Evolutionary conservation across 1,140 invertebrate genomes (phyloP), one percentile per base, ranked within the genome.

Genomic region (Tribolium madens): DNA sequence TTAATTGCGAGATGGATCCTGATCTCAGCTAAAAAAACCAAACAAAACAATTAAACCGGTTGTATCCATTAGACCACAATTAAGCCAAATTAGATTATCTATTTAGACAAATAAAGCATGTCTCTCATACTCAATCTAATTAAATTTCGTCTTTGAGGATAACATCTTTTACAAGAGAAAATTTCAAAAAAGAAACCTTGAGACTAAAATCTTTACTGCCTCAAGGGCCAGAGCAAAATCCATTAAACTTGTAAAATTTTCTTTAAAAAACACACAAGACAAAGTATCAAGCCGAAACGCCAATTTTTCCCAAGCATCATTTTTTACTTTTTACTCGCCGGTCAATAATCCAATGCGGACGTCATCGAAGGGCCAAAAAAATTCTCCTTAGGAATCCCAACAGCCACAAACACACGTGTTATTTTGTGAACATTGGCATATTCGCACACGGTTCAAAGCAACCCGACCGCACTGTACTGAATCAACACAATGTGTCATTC

Each of bases 401-500:
- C 31, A 64, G 7, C 15, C 52, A 57, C 57, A 33, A 64, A n/a
- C 57, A 14, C 57, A 33, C 57, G 57, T 64, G 57, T 64, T 33
- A 31, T 64, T 64, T 60, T 60, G 17, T 36, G 57, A 33, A 33
- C 21, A 64, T 33, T 64, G 26, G 57, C 57, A 64, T 64, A 64
- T 64, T 64, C 57, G 57, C 52, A 57, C 52, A 57, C 52, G 17
- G 52, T 33, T 64, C 57, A 33, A 64, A 64, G 26, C 57, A 64
- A 64, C 21, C 57, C 57, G 57, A 64, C 57, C 57, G 57, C 57
- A 33, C 57, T 64, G 36, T 64, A 64, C 57, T 64, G 70, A 72
- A 72, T 72, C 70, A 72, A 72, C 70, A 72, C 70, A 72, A 72
- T 72, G 70, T 72, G 70, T 72, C 70, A 72, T 72, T 72, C 70